Evolutionary conservation across 37 sponge, comb jelly and placozoan genomes (phyloP).

Genomic region (Hexactinellida sp.): DNA sequence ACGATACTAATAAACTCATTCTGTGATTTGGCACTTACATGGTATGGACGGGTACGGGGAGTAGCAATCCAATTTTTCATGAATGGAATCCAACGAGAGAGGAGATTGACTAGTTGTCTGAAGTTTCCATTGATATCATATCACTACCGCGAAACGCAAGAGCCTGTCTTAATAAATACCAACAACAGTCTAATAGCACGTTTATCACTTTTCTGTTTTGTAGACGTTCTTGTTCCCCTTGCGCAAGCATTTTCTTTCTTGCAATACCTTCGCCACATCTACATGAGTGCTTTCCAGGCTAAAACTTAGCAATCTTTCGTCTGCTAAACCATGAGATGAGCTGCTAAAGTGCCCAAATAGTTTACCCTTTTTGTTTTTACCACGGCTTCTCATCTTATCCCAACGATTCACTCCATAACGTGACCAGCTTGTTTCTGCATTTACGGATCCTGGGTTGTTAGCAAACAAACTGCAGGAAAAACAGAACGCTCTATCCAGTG

Average conservation of each 20-base stretch:
- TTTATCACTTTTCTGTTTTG: not conserved
- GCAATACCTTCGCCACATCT: not conserved
- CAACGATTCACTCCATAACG: not conserved
- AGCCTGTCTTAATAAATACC: not conserved
- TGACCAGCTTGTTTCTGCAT: not conserved
- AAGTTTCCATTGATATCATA: not conserved
- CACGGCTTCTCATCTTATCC: not conserved
- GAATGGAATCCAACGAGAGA: not conserved
- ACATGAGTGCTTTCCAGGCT: not conserved
- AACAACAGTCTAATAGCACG: not conserved
- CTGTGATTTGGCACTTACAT: not conserved
- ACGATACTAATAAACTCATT: not conserved
- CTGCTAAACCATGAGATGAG: not conserved
- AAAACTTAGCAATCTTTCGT: not conserved
- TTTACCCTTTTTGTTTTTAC: not conserved
- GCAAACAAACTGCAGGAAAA: not conserved
- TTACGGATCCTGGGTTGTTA: not conserved
- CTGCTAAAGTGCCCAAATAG: not conserved
- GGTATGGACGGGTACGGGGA: not conserved
- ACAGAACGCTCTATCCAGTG: not conserved
- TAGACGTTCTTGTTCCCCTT: not conserved
- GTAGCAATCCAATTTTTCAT: not conserved
- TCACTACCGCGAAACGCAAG: not conserved
- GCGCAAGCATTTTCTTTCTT: not conserved
- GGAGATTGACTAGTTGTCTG: not conserved